Evolutionary conservation across 2,113 vertebrate genomes (phyloP), one percentile per base, ranked within the genome.

Genomic region (Ginglymostoma cirratum): DNA sequence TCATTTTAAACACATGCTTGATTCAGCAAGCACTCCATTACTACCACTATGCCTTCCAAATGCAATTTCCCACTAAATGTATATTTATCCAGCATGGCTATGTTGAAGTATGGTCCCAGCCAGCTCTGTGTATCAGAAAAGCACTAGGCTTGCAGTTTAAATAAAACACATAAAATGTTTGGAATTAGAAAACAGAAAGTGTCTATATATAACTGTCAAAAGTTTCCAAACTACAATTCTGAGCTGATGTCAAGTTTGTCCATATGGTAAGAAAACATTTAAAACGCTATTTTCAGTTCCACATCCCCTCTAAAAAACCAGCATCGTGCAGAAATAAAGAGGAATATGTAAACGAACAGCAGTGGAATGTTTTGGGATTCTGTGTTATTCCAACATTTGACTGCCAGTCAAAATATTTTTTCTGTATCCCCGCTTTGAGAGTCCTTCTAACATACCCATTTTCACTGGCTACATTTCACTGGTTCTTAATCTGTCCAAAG

Each of bases 371-470:
- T 87, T 52, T 27, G 85, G 85, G 52, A 52, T 87, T 87, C 24
- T 52, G 10, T 52, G 45, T 48, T 86, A 86, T 87, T 87, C 85
- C 85, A 87, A 8, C 48, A 87, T 30, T 52, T 87, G 85, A 87
- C 17, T 87, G 85, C 85, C 42, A 87, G 14, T 24, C 85, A 87
- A 83, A 87, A 87, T 52, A 87, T 87, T 87, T 87, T 87, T 45
- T 10, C 52, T 87, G 23, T 10, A 52, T 48, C 24, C 42, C 85
- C 27, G 45, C 42, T 48, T 87, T 87, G 85, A 52, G 85, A 52
- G 45, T 27, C 21, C 8, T 52, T 45, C 45, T 27, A 48, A 27
- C 24, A 30, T 48, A 27, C 23, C 38, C 19, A 19, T 83, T 83
- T 42, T 83, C 17, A 83, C 42, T 83, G 80, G 85, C 10, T 87